These are phyloP conservation scores for Blera fallax DNA, from an alignment of 2,888 invertebrate species.

Conservation along the genomic window DNA sequence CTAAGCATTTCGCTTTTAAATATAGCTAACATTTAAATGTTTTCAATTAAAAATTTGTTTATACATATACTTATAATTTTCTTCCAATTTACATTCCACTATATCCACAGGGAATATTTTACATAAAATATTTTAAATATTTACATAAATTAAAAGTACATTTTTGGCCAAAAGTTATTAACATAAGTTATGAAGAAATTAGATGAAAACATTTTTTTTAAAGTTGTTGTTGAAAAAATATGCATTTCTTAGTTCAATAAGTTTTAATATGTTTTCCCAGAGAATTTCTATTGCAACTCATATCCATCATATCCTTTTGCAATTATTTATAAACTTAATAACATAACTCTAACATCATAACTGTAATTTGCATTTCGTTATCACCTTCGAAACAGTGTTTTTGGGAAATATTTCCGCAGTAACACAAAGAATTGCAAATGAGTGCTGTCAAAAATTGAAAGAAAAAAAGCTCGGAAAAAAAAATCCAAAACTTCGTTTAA, in stretches of 20 bases:
- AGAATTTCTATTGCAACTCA: not conserved
- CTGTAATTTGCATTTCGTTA: too few relatives aligned
- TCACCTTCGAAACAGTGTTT: too few relatives aligned
- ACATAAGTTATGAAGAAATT: not conserved
- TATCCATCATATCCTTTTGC: not conserved
- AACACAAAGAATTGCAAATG: too few relatives aligned
- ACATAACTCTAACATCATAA: not conserved
- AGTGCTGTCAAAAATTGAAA: too few relatives aligned
- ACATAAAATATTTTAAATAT: not conserved
- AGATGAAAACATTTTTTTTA: not conserved
- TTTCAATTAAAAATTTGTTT: slow-evolving; percentile 1
- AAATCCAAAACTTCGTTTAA: too few relatives aligned
- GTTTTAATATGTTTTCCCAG: not conserved
- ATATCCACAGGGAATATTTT: slow-evolving; percentile 2
- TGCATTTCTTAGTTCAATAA: not conserved
- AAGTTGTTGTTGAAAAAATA: not conserved
- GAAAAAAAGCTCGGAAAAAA: too few relatives aligned
- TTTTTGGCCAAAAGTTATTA: not conserved
- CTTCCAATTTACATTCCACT: slow-evolving; percentile 16
- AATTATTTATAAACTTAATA: not conserved
- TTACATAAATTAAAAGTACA: not conserved
- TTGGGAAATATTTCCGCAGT: too few relatives aligned
- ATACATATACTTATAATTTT: not conserved
- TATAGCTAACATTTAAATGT: slow-evolving; percentile 44
- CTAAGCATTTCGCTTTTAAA: slow-evolving; percentile 53